phyloP scores from a whole-genome alignment of 2,113 vertebrate genomes.

The Pluvialis apricaria region DNA sequence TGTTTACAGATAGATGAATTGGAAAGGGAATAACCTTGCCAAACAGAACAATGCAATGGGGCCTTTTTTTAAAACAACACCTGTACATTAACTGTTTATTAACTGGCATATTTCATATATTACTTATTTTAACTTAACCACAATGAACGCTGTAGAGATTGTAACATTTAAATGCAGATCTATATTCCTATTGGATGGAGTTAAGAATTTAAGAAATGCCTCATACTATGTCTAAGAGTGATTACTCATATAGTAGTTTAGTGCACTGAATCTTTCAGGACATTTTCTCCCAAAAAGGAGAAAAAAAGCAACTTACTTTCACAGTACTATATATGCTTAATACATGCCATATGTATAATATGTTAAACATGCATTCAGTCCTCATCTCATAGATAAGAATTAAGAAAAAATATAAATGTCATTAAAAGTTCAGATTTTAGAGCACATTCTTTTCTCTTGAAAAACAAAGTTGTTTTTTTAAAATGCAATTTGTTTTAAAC shows the following conservation, averaged over 20 bases:
- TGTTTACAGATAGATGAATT: slow-evolving; percentile 7
- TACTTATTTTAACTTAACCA: background rate
- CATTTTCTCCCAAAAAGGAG: background rate
- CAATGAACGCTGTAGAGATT: background rate
- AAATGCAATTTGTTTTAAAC: background rate
- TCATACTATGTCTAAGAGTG: background rate
- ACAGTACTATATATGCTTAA: background rate
- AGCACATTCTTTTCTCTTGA: background rate
- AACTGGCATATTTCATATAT: background rate
- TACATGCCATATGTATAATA: background rate
- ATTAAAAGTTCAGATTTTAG: background rate
- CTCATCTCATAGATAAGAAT: background rate
- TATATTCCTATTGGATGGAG: background rate
- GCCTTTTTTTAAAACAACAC: background rate
- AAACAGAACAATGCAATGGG: background rate
- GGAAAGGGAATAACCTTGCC: background rate
- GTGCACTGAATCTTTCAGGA: background rate
- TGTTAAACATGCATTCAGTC: background rate
- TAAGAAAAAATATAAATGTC: background rate
- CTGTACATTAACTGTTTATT: slow-evolving; percentile 11
- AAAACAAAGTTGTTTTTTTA: background rate
- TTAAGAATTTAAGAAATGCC: background rate
- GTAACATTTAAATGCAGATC: background rate
- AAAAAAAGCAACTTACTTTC: background rate
- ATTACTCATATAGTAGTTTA: background rate